Evolutionary conservation across 2,888 invertebrate genomes (phyloP).

Genomic region (Synergus itoensis): DNA sequence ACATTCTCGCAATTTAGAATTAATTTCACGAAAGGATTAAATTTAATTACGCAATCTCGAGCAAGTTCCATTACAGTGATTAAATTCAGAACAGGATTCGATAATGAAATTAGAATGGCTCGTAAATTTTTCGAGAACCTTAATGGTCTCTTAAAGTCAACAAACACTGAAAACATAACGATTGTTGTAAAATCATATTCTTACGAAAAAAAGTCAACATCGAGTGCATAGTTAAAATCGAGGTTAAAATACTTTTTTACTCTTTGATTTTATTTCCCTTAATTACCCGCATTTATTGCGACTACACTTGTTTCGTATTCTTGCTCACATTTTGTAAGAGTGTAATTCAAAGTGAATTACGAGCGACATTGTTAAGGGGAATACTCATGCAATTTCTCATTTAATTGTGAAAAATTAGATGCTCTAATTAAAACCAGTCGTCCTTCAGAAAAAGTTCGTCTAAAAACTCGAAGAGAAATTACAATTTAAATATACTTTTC

Average conservation of each 20-base stretch:
- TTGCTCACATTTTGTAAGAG: background rate
- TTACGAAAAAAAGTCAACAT: background rate
- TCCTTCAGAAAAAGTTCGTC: background rate
- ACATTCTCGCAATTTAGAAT: background rate
- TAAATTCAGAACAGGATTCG: background rate
- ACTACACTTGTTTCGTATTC: background rate
- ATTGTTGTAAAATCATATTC: background rate
- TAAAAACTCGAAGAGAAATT: background rate
- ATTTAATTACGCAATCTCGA: background rate
- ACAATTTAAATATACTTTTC: background rate
- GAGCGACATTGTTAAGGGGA: background rate
- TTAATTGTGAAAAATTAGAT: conserved; percentile 7
- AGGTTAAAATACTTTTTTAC: background rate
- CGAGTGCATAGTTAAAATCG: background rate
- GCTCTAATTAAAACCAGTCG: conserved; percentile 25
- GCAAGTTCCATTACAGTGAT: background rate
- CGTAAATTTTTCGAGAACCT: background rate
- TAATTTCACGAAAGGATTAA: background rate
- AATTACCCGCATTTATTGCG: conserved; percentile 23
- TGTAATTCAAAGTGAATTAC: conserved; percentile 29
- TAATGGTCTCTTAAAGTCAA: background rate
- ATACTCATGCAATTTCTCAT: conserved; percentile 17
- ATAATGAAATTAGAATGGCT: background rate
- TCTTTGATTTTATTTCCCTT: background rate
- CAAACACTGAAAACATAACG: background rate